A percentile compares a stretch with the other conserved stretches of the same genome.
These are phyloP conservation scores for Diabrotica balteata DNA, from an alignment of 2,888 invertebrate species.

Conservation along the genomic window DNA sequence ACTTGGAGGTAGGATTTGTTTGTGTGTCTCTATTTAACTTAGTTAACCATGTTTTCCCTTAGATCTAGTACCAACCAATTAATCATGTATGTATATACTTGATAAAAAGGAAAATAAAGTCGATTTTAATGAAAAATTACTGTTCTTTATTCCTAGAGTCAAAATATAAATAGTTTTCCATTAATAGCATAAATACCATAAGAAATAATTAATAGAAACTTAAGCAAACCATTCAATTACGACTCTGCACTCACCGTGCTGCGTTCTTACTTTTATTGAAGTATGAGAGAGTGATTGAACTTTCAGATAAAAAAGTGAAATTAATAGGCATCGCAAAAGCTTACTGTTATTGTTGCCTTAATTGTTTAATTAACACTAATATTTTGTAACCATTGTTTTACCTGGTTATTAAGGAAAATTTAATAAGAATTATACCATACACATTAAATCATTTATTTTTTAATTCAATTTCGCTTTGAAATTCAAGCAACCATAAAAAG, in stretches of 20 bases:
- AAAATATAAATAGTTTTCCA: background rate
- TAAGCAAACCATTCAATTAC: too few species aligned
- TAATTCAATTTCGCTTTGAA: background rate
- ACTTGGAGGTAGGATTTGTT: too few species aligned
- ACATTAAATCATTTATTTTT: background rate
- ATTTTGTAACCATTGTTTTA: constrained; percentile 3
- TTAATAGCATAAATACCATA: background rate
- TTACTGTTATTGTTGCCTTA: constrained; percentile 11
- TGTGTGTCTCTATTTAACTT: too few species aligned
- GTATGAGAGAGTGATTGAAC: constrained; percentile 18
- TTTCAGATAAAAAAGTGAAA: constrained; percentile 29
- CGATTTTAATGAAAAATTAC: too few species aligned
- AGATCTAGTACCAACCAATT: too few species aligned
- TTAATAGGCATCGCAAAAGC: constrained; percentile 5
- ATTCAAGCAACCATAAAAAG: background rate
- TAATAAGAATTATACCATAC: background rate
- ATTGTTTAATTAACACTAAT: constrained; percentile 10
- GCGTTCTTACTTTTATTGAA: background rate
- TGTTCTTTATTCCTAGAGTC: too few species aligned
- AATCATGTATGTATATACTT: too few species aligned
- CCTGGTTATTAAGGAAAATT: background rate
- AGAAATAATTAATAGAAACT: background rate
- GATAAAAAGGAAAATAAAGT: too few species aligned
- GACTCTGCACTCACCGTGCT: background rate
- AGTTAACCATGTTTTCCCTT: too few species aligned